Conservation (phyloP, 2,797 vertebrate species). For the Pyrocephalus nanus region DNA sequence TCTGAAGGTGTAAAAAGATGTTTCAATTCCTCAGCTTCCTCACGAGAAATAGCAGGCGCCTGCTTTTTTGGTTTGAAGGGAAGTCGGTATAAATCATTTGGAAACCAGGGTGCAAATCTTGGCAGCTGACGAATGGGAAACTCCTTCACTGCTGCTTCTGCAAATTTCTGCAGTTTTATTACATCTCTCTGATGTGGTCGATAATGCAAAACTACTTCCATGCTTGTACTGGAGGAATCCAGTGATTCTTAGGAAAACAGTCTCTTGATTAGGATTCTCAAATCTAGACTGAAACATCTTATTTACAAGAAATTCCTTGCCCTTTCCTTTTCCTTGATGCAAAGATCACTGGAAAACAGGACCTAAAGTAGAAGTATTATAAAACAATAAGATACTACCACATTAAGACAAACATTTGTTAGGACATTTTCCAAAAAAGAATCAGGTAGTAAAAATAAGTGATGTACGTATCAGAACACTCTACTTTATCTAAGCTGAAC, state of each 20-base stretch:
- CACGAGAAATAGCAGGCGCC: conserved; percentile 80
- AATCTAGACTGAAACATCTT: conserved; percentile 61
- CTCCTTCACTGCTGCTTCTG: conserved; percentile 82
- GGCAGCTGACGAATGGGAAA: conserved; percentile 80
- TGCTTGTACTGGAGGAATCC: conserved; percentile 67
- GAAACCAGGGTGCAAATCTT: conserved; percentile 88
- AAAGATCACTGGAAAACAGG: conserved; percentile 69
- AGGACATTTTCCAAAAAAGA: background rate
- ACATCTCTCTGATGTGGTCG: conserved; percentile 71
- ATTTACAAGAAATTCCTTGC: conserved; percentile 71
- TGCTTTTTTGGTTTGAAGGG: conserved; percentile 85
- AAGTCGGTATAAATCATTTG: conserved; percentile 62
- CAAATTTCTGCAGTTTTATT: conserved; percentile 73
- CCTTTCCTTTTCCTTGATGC: conserved; percentile 12
- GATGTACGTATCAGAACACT: background rate
- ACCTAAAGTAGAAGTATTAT: conserved; percentile 80
- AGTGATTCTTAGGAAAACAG: conserved; percentile 61
- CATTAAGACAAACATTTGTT: background rate
- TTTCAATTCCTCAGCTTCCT: conserved; percentile 66
- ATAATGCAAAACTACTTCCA: conserved; percentile 89
- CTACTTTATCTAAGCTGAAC: background rate
- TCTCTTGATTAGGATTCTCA: conserved; percentile 54
- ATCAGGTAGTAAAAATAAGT: background rate
- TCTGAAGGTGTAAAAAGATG: conserved; percentile 45
- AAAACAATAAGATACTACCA: conserved; percentile 69